Percentiles rank a stretch among this genome's conserved stretches.
phyloP scores from a whole-genome alignment of 37 sponge, comb jelly and placozoan genomes.

The Axinella damicornis region DNA sequence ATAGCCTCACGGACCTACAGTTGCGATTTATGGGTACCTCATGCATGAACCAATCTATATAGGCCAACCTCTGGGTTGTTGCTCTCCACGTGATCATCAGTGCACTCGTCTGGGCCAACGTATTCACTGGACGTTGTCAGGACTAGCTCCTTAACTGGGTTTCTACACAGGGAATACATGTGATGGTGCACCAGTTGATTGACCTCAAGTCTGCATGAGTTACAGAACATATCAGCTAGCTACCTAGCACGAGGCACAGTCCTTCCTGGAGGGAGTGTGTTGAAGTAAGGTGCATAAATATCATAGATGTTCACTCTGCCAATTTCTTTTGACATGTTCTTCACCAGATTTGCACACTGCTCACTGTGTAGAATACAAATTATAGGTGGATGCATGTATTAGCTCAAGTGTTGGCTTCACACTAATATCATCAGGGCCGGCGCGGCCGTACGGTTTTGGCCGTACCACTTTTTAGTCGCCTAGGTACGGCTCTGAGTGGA shows the following conservation, averaged over 20 bases:
- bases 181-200: background rate
- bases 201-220: background rate
- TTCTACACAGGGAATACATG: conserved; percentile 20
- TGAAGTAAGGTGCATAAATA: conserved; percentile 63
- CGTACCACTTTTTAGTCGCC: too few relatives aligned
- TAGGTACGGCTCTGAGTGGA: too few relatives aligned
- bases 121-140: background rate
- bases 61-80: conserved; percentile 54
- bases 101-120: conserved; percentile 57
- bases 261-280: background rate
- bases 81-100: conserved; percentile 54
- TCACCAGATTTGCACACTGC: conserved; percentile 21
- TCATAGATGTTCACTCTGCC: conserved; percentile 76
- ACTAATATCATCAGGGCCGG: too few relatives aligned
- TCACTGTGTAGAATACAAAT: background rate
- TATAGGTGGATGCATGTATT: too few relatives aligned
- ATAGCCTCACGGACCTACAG: conserved; percentile 70
- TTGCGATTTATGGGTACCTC: too few relatives aligned
- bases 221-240: background rate
- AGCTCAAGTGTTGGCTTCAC: too few relatives aligned
- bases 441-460: too few relatives aligned
- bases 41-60: too few relatives aligned
- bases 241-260: conserved; percentile 19
- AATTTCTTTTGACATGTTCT: conserved; percentile 38
- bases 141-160: conserved; percentile 43